These are phyloP conservation scores for Dryobates pubescens DNA, from an alignment of 2,797 vertebrate genomes.

Conservation along the genomic window DNA sequence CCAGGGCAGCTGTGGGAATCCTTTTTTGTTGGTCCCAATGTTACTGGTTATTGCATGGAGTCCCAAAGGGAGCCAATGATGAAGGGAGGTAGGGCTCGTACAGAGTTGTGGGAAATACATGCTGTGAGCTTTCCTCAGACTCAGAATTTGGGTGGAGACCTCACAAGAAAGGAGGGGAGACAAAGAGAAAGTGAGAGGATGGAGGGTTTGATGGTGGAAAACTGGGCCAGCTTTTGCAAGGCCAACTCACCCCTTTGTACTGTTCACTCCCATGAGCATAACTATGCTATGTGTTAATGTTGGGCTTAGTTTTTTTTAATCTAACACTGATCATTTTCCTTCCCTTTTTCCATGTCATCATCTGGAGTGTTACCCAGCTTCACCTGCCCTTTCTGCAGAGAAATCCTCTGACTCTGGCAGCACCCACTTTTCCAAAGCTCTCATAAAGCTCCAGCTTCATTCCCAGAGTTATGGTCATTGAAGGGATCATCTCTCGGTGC, in stretches of 20 bases:
- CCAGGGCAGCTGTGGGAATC: accelerated
- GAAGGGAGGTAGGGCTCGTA: background rate
- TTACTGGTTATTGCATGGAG: background rate
- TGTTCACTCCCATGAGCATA: background rate
- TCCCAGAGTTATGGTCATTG: background rate
- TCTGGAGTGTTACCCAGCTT: accelerated
- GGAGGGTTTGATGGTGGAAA: background rate
- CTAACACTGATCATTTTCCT: background rate
- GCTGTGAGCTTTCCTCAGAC: background rate
- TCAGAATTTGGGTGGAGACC: background rate
- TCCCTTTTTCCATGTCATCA: background rate
- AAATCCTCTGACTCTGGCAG: background rate
- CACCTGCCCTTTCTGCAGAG: background rate
- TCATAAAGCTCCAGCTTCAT: background rate
- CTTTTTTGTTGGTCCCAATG: background rate
- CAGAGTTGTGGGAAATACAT: accelerated
- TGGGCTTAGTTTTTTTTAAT: background rate
- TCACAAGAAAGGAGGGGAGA: background rate
- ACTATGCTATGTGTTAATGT: background rate
- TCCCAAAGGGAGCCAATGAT: background rate
- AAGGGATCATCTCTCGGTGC: background rate
- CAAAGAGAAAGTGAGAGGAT: background rate
- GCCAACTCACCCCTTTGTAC: background rate
- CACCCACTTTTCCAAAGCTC: background rate
- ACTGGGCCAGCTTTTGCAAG: background rate